phyloP scores from a whole-genome alignment of 2,888 invertebrate species.

The Tachina fera region DNA sequence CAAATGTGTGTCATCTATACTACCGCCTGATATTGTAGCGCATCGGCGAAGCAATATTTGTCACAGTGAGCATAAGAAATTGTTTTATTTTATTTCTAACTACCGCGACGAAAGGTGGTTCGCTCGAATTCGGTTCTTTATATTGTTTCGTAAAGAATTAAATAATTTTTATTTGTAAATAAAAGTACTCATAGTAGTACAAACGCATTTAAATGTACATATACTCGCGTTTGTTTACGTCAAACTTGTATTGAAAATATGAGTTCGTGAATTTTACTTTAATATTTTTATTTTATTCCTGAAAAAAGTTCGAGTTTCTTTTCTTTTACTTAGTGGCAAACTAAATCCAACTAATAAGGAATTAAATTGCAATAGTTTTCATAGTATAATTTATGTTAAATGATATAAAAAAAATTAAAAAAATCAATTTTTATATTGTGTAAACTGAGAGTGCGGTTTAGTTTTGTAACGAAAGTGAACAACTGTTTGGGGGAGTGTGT shows the following conservation, averaged over 20 bases:
- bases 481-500: neutral
- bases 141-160: slow-evolving; percentile 30
- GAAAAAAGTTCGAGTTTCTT: slow-evolving; percentile 9
- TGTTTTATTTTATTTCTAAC: slow-evolving; percentile 63
- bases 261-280: slow-evolving; percentile 1
- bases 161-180: slow-evolving; percentile 30
- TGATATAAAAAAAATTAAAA: slow-evolving; percentile 9
- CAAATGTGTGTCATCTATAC: neutral
- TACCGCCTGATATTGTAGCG: slow-evolving; percentile 45
- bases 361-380: slow-evolving; percentile 23
- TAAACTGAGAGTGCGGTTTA: slow-evolving; percentile 27
- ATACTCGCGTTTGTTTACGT: neutral
- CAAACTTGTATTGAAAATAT: slow-evolving; percentile 8
- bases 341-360: neutral
- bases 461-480: slow-evolving; percentile 52
- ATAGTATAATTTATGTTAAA: slow-evolving; percentile 14
- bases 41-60: slow-evolving; percentile 60
- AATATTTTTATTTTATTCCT: neutral
- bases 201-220: neutral
- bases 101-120: slow-evolving; percentile 60
- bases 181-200: slow-evolving; percentile 2
- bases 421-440: slow-evolving; percentile 61
- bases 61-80: slow-evolving; percentile 55
- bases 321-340: neutral
- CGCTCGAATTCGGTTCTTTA: slow-evolving; percentile 57